Evolutionary conservation across 2,888 invertebrate genomes (phyloP).

Genomic region (Melanophora roralis): DNA sequence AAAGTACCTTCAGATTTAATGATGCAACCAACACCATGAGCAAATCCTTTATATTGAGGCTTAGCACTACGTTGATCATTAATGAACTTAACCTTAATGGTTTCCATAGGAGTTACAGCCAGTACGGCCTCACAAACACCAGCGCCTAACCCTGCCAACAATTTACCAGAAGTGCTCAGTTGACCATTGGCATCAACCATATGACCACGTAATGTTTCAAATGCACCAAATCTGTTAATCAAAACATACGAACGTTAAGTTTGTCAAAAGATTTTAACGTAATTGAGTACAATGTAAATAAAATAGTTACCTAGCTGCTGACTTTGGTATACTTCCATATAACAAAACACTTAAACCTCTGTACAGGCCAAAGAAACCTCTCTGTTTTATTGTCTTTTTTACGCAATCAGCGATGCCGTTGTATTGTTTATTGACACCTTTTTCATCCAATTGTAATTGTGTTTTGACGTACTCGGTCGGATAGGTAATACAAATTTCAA

Average conservation of each 20-base stretch:
- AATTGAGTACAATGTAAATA: background rate
- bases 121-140: constrained; percentile 96
- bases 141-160: constrained; percentile 95
- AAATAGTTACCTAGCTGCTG: constrained; percentile 88
- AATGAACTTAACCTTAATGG: constrained; percentile 99
- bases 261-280: background rate
- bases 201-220: constrained; percentile 91
- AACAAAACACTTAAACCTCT: constrained; percentile 96
- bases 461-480: constrained; percentile 99
- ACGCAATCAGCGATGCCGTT: constrained; percentile 93
- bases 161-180: constrained; percentile 84
- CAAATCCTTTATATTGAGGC: constrained; percentile 94
- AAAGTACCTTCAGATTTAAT: constrained; percentile 86
- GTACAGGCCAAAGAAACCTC: constrained; percentile 95
- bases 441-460: constrained; percentile 98
- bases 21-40: constrained; percentile 93
- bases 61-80: constrained; percentile 95
- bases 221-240: constrained; percentile 91
- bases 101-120: constrained; percentile 99
- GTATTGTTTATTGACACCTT: constrained; percentile 82
- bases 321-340: constrained; percentile 99
- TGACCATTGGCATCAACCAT: constrained; percentile 88
- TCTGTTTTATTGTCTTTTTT: constrained; percentile 90
- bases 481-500: constrained; percentile 99
- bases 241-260: background rate